phyloP scores from a whole-genome alignment of 2,113 vertebrate genomes.

The Oreamnos americanus region DNA sequence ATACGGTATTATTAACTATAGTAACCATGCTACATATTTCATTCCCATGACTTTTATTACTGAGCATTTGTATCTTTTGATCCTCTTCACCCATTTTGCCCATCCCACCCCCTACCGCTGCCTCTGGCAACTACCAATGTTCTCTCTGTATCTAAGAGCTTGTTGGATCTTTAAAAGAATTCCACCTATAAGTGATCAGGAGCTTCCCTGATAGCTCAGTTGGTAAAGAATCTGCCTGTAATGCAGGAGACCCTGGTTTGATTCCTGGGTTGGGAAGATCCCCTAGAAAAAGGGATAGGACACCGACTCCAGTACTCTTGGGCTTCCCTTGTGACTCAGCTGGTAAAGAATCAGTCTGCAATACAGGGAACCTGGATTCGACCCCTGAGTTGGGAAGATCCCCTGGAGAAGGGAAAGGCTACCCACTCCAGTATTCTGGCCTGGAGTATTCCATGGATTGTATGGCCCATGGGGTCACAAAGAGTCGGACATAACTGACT shows the following conservation, averaged over 20 bases:
- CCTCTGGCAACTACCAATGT: background rate
- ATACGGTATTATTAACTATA: background rate
- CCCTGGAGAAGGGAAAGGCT: background rate
- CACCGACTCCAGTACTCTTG: background rate
- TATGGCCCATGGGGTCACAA: background rate
- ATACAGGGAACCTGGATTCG: rapidly evolving
- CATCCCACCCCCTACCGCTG: rapidly evolving
- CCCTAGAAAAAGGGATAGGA: background rate
- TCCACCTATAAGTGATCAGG: background rate
- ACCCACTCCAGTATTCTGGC: background rate
- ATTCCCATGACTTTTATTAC: background rate
- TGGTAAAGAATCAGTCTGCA: background rate
- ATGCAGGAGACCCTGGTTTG: background rate
- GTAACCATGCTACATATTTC: background rate
- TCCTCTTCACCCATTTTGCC: background rate
- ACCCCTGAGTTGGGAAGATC: background rate
- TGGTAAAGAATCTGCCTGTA: background rate
- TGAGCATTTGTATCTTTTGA: background rate
- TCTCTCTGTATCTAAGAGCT: background rate
- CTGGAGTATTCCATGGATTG: background rate
- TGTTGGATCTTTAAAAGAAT: background rate
- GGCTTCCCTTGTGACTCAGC: background rate
- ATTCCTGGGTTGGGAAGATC: background rate
- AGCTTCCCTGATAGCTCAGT: background rate
- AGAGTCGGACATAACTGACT: background rate